A percentile compares a stretch with the other conserved stretches of the same genome.
Conservation (phyloP, 2,113 vertebrate species). For the Euleptes europaea region DNA sequence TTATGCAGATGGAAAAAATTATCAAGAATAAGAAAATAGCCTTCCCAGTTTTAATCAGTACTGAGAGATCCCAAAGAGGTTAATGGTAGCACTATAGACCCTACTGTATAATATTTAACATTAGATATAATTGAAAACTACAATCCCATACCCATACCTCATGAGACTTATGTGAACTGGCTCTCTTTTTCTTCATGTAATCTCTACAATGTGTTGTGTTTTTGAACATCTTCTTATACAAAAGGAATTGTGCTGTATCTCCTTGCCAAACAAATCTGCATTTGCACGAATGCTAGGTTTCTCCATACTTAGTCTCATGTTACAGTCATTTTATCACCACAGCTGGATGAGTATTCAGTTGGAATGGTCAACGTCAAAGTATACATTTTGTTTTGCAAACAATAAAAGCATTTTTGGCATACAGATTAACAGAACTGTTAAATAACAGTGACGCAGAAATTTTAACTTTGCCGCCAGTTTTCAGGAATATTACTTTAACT, state of each 20-base stretch:
- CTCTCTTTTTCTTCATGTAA: background rate
- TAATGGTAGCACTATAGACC: background rate
- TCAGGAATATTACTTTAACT: background rate
- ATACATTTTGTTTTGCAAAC: constrained; percentile 2
- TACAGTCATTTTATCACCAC: background rate
- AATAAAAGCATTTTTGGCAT: constrained; percentile 6
- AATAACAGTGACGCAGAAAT: background rate
- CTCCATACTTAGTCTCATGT: background rate
- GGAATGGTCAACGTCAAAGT: background rate
- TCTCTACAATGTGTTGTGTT: background rate
- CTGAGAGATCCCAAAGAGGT: background rate
- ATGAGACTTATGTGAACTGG: background rate
- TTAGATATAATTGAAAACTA: background rate
- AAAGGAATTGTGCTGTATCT: background rate
- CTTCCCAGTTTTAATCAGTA: background rate
- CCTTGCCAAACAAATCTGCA: background rate
- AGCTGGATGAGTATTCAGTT: background rate
- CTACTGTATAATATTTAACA: background rate
- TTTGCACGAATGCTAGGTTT: background rate
- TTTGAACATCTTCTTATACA: background rate
- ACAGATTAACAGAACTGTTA: background rate
- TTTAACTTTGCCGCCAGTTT: background rate
- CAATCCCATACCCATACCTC: background rate
- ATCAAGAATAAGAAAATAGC: background rate
- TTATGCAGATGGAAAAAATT: background rate